Conservation (phyloP, 2,888 invertebrate species). For the Ischnus inquisitorius region DNA sequence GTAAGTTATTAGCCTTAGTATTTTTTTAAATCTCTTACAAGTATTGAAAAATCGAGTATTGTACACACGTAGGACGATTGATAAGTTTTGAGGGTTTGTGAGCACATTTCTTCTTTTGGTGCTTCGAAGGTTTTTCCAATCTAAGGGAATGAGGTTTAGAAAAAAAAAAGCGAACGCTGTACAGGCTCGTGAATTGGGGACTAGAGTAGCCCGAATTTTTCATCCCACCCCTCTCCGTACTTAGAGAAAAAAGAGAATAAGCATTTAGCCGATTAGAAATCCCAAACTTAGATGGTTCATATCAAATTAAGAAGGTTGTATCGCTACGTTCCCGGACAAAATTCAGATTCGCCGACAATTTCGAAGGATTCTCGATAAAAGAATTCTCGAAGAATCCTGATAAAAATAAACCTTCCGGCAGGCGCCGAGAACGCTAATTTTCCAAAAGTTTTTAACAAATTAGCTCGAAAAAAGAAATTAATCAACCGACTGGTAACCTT, state of each 20-base stretch:
- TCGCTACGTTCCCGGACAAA: no score
- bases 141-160: conserved; percentile 20
- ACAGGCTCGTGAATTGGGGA: conserved; percentile 58
- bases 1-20: conserved; percentile 20
- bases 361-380: no score
- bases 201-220: conserved; percentile 37
- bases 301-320: background rate
- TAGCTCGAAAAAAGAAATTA: no score
- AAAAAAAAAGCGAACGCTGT: background rate
- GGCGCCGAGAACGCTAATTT: no score
- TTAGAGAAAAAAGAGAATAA: conserved; percentile 28
- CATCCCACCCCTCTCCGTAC: conserved; percentile 27
- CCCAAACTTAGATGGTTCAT: conserved; percentile 2
- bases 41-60: conserved; percentile 53
- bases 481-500: no score
- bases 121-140: conserved; percentile 21
- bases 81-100: background rate
- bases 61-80: conserved; percentile 1
- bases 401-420: no score
- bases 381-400: no score
- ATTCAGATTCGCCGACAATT: no score
- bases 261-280: conserved; percentile 36
- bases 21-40: conserved; percentile 24
- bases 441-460: no score
- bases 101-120: conserved; percentile 13